Conservation (phyloP, 2,797 vertebrate genomes). For the Onychomys torridus region DNA sequence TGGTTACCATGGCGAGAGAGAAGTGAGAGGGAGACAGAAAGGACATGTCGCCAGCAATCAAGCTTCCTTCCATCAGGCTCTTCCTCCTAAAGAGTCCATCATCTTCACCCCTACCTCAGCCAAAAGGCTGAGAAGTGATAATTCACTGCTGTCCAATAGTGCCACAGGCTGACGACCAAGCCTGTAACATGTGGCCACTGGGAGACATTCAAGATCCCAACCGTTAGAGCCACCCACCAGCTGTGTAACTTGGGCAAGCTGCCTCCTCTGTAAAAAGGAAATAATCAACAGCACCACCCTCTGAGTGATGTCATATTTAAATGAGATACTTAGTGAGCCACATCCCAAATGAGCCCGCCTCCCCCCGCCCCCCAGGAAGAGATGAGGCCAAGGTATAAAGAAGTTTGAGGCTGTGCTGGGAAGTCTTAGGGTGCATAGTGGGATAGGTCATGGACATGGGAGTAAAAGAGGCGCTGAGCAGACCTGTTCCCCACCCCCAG, state of each 20-base stretch:
- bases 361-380: not conserved
- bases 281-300: not conserved
- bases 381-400: not conserved
- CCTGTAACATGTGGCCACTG: not conserved
- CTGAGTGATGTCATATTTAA: conserved; percentile 22
- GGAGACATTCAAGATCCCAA: not conserved
- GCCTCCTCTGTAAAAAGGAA: conserved; percentile 31
- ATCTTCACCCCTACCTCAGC: not conserved
- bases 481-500: not conserved
- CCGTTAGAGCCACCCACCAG: not conserved
- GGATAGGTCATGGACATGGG: not conserved
- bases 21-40: not conserved
- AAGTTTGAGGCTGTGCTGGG: not conserved
- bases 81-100: not conserved
- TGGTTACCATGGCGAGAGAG: not conserved
- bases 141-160: not conserved
- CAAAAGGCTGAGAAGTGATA: not conserved
- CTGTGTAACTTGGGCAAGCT: not conserved
- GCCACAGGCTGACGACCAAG: not conserved
- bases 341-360: not conserved
- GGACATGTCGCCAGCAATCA: not conserved
- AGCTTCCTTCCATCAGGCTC: not conserved
- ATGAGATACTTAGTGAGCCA: not conserved
- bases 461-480: not conserved
- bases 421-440: not conserved